Conservation (phyloP, 92 coral and sea anemone species). For the Epizoanthus fatuus region DNA sequence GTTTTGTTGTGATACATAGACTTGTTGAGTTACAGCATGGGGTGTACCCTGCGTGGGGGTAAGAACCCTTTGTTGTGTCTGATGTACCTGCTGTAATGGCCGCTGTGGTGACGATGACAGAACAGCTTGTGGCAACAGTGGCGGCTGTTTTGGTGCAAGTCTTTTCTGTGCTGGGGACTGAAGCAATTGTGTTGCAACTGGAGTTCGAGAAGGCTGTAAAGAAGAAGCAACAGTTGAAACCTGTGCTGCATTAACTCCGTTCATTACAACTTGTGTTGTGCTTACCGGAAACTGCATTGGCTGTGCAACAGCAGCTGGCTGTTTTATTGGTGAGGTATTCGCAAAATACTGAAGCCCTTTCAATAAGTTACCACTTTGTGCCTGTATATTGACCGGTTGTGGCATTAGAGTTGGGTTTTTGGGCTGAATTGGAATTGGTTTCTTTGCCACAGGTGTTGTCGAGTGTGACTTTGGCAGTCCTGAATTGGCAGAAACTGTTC, state of each 20-base stretch:
- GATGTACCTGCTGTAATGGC: slow-evolving; percentile 31
- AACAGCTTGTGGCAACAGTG: slow-evolving; percentile 73
- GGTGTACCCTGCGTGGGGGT: slow-evolving; percentile 1
- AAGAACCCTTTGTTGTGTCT: slow-evolving; percentile 41
- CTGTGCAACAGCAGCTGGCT: slow-evolving; percentile 27
- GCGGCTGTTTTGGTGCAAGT: slow-evolving; percentile 89
- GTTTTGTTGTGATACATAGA: slow-evolving; percentile 25
- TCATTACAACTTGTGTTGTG: slow-evolving; percentile 40
- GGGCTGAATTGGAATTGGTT: slow-evolving; percentile 90
- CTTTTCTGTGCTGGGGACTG: slow-evolving; percentile 59
- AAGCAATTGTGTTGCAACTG: slow-evolving; percentile 20
- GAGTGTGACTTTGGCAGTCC: slow-evolving; percentile 50
- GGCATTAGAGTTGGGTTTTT: slow-evolving; percentile 75
- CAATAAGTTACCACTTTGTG: slow-evolving; percentile 45
- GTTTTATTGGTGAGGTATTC: slow-evolving; percentile 44
- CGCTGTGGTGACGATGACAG: slow-evolving; percentile 65
- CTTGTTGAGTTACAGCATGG: slow-evolving; percentile 19
- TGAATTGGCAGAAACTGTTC: slow-evolving; percentile 23
- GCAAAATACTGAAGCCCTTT: slow-evolving; percentile 49
- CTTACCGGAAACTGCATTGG: slow-evolving; percentile 49
- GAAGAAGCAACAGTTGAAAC: neutral
- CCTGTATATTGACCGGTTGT: slow-evolving; percentile 44
- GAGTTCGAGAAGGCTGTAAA: slow-evolving; percentile 24
- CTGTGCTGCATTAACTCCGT: slow-evolving; percentile 38
- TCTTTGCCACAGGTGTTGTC: slow-evolving; percentile 66